Percentiles rank a stretch among this genome's conserved stretches.
These are phyloP conservation scores for Malurus alboscapulatus DNA, from an alignment of 2,113 vertebrate species.

Conservation along the genomic window DNA sequence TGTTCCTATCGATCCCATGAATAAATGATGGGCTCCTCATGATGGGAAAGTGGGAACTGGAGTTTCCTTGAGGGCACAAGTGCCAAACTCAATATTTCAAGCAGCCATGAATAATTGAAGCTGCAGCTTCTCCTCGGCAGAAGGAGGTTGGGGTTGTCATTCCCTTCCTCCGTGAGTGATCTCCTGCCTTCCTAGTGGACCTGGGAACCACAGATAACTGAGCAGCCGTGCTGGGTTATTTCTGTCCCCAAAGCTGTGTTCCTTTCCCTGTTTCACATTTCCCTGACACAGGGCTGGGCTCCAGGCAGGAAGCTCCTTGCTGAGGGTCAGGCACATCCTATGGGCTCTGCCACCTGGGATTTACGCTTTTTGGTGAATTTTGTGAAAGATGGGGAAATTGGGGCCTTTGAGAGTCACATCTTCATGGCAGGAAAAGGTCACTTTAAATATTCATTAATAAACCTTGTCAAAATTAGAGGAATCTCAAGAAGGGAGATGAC, in stretches of 20 bases:
- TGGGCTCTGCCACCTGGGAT: not conserved
- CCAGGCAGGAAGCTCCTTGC: not conserved
- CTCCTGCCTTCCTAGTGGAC: not conserved
- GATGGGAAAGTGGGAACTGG: not conserved
- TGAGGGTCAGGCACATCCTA: not conserved
- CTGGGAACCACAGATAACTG: constrained; percentile 13
- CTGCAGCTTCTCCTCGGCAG: not conserved
- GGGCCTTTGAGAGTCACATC: not conserved
- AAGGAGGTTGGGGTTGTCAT: not conserved
- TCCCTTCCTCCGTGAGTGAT: not conserved
- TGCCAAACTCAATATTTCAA: constrained; percentile 43
- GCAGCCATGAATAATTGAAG: constrained; percentile 35
- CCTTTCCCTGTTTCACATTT: not conserved
- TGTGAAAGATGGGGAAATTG: not conserved
- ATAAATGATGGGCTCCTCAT: not conserved
- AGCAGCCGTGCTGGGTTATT: not conserved
- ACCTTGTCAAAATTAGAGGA: not conserved
- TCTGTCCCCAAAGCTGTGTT: not conserved
- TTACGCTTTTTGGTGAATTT: not conserved
- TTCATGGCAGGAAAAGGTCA: not conserved
- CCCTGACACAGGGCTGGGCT: not conserved
- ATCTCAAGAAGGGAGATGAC: not conserved
- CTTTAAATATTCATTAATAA: not conserved
- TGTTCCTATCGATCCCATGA: constrained; percentile 31
- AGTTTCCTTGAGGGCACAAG: constrained; percentile 20